Evolutionary conservation across 2,888 invertebrate genomes (phyloP), one percentile per base, ranked within the genome.

Genomic region (Stenchaetothrips biformis): DNA sequence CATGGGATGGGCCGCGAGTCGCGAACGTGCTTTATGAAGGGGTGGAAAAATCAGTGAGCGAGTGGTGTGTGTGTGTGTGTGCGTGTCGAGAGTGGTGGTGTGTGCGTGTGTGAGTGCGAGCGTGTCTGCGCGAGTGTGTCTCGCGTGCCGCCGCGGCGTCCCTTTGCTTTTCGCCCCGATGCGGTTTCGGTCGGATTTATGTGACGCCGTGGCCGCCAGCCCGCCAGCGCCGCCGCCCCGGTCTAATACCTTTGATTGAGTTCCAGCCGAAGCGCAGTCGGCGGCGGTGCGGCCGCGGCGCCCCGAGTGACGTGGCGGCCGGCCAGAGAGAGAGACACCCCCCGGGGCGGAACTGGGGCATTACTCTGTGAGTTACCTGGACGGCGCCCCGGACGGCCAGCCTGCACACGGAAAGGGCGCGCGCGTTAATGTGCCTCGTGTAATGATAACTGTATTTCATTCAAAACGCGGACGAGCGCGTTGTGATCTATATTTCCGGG

Each of bases 181-280:
- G 67, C 67, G 67, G 67, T 74, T 74, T 74, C 67, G 67, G 21
- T 74, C 67, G 21, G 67, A 74, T 74, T 74, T 74, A 74, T 74
- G 67, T 74, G 67, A 67, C 67, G n/a, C 67, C 37, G 37, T 2
- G 37, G 37, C 37, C 37, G 37, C 37, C 67, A 21, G 7, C 21
- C 67, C 67, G 67, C 67, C 21, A 53, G 67, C 67, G 21, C 67
- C 67, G 67, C 67, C 53, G 21, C 67, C 21, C 67, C 67, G 53
- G 67, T 21, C 67, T 74, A 74, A 74, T 74, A 74, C 67, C 67
- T 74, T 74, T 74, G 67, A 74, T 74, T 74, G 67, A 74, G 67
- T 74, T 74, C 25, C 25, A 59, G 59, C 59, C 59, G 59, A 59
- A 59, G 18, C 59, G 59, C 59, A 18, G 18, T 16, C 59, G 59